Evolutionary conservation across 2,113 vertebrate genomes (phyloP).

Genomic region (Hippocampus mohnikei): DNA sequence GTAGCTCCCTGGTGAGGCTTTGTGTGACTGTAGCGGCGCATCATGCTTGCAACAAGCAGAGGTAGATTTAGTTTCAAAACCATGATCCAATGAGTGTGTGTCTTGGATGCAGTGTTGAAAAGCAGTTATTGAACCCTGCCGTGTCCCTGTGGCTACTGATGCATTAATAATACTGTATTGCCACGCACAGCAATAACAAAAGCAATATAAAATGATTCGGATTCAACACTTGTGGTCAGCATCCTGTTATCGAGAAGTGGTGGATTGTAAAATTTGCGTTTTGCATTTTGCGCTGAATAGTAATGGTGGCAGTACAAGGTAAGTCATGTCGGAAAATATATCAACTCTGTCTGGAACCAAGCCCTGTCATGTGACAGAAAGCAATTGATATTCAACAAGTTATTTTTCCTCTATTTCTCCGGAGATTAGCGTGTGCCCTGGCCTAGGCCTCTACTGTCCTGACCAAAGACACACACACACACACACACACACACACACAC

Average conservation of each 20-base stretch:
- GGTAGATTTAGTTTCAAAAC: not conserved
- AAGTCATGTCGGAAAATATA: not conserved
- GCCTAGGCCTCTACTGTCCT: slow-evolving; percentile 25
- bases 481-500: too few species aligned
- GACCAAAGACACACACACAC: slow-evolving; percentile 23
- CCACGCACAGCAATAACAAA: not conserved
- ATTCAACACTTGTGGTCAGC: not conserved
- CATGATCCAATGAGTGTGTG: slow-evolving; percentile 21
- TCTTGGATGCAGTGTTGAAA: not conserved
- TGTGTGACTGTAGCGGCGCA: slow-evolving; percentile 5
- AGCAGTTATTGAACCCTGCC: not conserved
- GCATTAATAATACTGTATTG: not conserved
- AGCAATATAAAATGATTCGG: not conserved
- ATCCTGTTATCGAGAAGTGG: not conserved
- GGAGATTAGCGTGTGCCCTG: slow-evolving; percentile 5
- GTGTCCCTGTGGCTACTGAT: not conserved
- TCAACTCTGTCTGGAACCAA: not conserved
- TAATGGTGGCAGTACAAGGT: not conserved
- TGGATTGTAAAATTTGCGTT: not conserved
- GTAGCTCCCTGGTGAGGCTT: slow-evolving; percentile 42
- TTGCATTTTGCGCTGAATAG: not conserved
- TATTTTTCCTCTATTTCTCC: slow-evolving; percentile 2
- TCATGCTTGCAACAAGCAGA: slow-evolving; percentile 11
- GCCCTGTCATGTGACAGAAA: not conserved
- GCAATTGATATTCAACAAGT: slow-evolving; percentile 31